These are phyloP conservation scores for Phthorimaea operculella DNA, from an alignment of 1,140 invertebrate species.

Conservation along the genomic window DNA sequence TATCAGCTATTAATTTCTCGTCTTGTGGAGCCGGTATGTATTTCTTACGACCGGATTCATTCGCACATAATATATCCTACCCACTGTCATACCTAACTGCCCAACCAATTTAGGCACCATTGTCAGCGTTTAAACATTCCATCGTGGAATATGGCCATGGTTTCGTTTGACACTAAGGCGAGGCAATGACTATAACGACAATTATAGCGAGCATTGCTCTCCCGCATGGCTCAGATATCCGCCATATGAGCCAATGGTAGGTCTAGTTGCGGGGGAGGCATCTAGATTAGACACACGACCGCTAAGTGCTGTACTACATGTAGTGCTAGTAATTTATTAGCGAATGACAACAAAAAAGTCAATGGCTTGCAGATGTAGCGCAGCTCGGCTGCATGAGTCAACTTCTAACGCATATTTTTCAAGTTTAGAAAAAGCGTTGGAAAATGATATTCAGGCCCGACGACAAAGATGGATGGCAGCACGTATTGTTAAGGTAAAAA, in stretches of 20 bases:
- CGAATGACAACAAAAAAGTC: neutral
- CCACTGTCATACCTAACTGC: too few species aligned
- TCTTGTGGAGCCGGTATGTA: too few species aligned
- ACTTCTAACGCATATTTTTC: neutral
- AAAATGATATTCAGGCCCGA: too few species aligned
- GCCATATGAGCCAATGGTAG: neutral
- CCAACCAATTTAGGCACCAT: too few species aligned
- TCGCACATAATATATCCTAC: too few species aligned
- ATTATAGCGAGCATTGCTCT: slow-evolving; percentile 25
- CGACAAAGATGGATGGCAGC: too few species aligned
- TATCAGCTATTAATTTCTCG: too few species aligned
- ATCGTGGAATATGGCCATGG: too few species aligned
- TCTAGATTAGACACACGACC: neutral
- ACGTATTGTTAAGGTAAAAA: neutral
- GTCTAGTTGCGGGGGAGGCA: neutral
- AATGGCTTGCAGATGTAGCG: neutral
- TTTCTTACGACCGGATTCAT: too few species aligned
- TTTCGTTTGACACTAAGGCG: neutral
- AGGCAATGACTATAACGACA: slow-evolving; percentile 1
- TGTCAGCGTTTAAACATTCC: too few species aligned
- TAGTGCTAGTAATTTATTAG: neutral
- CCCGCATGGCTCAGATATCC: slow-evolving; percentile 35
- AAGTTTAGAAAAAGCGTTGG: too few species aligned
- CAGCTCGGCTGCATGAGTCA: neutral
- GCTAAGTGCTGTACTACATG: neutral